These are phyloP conservation scores for Phalacrocorax carbo DNA, from an alignment of 2,113 vertebrate genomes.

Conservation along the genomic window DNA sequence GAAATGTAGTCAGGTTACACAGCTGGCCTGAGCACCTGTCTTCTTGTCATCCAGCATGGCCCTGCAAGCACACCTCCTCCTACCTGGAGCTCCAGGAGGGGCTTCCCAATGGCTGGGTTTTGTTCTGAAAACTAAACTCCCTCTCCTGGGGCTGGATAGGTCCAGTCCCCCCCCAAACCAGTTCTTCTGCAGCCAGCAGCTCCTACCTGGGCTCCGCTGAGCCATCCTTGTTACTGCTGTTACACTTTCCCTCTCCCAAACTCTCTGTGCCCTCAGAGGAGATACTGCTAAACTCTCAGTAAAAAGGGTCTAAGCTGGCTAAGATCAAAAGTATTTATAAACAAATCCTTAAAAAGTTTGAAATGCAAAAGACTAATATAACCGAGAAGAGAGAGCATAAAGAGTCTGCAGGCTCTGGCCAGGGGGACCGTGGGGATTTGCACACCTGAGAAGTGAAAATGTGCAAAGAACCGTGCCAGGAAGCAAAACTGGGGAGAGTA, in stretches of 20 bases:
- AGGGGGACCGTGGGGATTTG: neutral
- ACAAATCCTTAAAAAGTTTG: neutral
- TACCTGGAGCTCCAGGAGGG: neutral
- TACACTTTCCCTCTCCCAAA: neutral
- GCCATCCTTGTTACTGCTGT: neutral
- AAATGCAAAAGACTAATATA: neutral
- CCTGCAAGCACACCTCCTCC: neutral
- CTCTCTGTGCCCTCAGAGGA: neutral
- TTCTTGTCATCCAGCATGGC: neutral
- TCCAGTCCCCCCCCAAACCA: neutral
- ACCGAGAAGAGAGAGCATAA: neutral
- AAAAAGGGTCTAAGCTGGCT: neutral
- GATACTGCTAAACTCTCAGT: neutral
- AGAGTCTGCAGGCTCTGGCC: neutral
- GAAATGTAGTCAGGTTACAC: neutral
- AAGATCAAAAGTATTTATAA: neutral
- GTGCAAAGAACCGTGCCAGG: conserved; percentile 16
- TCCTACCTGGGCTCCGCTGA: neutral
- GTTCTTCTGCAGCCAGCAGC: neutral
- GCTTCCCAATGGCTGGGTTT: neutral
- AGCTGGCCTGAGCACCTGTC: neutral
- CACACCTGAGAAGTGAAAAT: conserved; percentile 35
- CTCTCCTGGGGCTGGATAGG: neutral
- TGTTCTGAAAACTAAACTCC: neutral
- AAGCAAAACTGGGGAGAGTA: neutral